These are phyloP conservation scores for Carcharodon carcharias DNA, from an alignment of 2,797 vertebrate species.

Conservation along the genomic window DNA sequence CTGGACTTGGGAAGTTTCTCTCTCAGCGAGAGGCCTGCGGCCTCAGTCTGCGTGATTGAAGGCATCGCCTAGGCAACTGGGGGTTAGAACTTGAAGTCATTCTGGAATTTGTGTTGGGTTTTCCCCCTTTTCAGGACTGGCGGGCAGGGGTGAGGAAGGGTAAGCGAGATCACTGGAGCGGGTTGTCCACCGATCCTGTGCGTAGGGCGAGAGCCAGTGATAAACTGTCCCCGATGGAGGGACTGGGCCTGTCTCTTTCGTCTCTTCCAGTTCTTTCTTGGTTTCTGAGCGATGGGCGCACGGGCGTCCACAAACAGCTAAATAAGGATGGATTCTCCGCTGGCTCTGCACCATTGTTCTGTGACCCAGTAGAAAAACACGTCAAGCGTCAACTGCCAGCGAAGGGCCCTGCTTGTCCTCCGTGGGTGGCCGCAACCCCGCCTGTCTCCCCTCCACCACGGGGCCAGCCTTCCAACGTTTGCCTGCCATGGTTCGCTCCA, in stretches of 20 bases:
- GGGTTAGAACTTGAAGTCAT: background rate
- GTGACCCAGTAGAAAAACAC: background rate
- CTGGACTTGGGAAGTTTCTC: too few species aligned
- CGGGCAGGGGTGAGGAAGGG: background rate
- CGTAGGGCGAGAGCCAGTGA: background rate
- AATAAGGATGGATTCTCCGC: too few species aligned
- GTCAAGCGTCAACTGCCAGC: background rate
- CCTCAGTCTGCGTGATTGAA: too few species aligned
- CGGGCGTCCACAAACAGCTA: background rate
- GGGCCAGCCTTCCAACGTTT: background rate
- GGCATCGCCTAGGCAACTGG: too few species aligned
- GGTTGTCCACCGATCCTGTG: background rate
- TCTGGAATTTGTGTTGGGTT: background rate
- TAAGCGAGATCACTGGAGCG: background rate
- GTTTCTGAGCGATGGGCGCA: too few species aligned
- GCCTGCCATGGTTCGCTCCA: background rate
- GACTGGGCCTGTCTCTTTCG: background rate
- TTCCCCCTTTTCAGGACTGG: background rate
- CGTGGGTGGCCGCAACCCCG: too few species aligned
- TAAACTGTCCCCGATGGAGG: background rate
- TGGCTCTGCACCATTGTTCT: background rate
- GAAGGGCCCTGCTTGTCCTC: background rate
- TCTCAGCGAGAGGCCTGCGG: too few species aligned
- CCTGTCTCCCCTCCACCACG: too few species aligned
- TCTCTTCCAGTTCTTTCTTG: background rate